Base-by-base conservation (phyloP, 2,797 vertebrate genomes). In the Melanotaenia pygmaea region DNA sequence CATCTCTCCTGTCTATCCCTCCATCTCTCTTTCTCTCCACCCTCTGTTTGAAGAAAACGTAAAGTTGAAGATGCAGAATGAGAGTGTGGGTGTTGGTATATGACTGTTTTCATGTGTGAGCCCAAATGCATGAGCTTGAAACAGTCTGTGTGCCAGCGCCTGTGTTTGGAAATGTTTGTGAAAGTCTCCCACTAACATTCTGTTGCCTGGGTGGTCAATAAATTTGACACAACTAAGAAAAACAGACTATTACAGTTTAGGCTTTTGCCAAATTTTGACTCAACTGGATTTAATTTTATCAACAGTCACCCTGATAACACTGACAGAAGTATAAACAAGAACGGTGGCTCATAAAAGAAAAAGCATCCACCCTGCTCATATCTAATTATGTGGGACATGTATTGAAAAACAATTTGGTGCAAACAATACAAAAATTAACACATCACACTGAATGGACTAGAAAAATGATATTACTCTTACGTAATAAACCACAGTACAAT, bases 111-210 rank as follows among this genome's bases (percentile, higher is more conserved):
- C 59, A 59, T 73, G 83, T 82, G 86, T 81, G 83, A 38, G 54
- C 65, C 88, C 83, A 82, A 87, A 87, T 83, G 82, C 72, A 85
- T 79, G 57, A 76, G 80, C 88, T 81, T 83, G 43, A 82, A 78
- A 84, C 56, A 65, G 70, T 83, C 74, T 73, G 58, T 64, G 77
- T 83, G 86, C 81, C 77, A 80, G 70, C 4, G 79, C 34, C 67
- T 50, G 64, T 80, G 81, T 74, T 82, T 82, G 63, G 82, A 83
- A 87, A 85, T 79, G 86, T 88, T 85, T 89, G 80, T 80, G 76
- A 67, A 80, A 81, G 72, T 92, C 88, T 89, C 87, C 89, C 89
- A 90, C 89, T 68, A 88, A 90, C 88, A 90, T 90, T 89, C 89
- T 92, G 90, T 86, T 63, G 81, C 84, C 77, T 80, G 80, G 65